A percentile compares a stretch with the other conserved stretches of the same genome.
Conservation (phyloP, 2,113 vertebrate species). For the Cyanocitta stelleri region DNA sequence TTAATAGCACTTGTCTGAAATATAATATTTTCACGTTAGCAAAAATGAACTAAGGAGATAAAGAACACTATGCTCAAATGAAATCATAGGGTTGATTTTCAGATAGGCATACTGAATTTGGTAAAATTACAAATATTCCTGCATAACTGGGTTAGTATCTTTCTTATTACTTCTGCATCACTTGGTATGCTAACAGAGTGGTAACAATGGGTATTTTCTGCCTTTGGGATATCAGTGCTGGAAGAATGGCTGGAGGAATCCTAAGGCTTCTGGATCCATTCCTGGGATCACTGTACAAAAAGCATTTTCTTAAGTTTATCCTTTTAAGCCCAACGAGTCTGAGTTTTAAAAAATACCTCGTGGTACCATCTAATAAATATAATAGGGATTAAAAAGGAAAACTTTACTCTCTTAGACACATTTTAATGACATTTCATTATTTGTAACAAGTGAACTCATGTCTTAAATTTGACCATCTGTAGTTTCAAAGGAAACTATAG, state of each 20-base stretch:
- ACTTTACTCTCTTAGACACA: background rate
- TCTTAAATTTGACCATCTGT: background rate
- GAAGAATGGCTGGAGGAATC: background rate
- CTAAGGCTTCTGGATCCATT: background rate
- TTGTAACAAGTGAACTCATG: background rate
- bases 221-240: background rate
- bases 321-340: background rate
- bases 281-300: background rate
- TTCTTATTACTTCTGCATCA: background rate
- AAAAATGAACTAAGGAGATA: background rate
- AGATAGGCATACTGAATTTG: background rate
- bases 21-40: background rate
- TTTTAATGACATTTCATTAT: background rate
- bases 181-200: background rate
- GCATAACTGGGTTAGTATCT: background rate
- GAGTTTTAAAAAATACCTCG: background rate
- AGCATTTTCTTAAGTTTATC: background rate
- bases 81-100: background rate
- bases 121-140: background rate
- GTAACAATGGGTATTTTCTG: background rate
- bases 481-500: background rate
- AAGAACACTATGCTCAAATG: background rate
- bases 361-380: background rate
- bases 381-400: background rate
- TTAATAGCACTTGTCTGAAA: background rate